Evolutionary conservation across 2,797 vertebrate genomes (phyloP).

Genomic region (Leontopithecus rosalia): DNA sequence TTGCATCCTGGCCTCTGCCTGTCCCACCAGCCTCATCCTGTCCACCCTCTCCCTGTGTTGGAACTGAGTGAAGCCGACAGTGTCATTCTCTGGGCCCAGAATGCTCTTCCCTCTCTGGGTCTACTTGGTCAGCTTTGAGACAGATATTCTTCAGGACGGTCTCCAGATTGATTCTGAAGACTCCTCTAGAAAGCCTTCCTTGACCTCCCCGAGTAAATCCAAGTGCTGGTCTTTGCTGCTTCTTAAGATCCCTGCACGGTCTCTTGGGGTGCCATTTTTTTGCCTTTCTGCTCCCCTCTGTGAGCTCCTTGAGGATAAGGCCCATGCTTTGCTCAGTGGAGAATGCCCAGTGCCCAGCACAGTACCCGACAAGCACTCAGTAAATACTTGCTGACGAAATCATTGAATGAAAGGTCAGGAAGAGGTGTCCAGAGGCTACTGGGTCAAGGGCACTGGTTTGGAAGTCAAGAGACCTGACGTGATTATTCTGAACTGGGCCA

Average conservation of each 20-base stretch:
- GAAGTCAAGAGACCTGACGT: not conserved
- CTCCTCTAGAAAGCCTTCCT: not conserved
- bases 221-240: not conserved
- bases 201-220: not conserved
- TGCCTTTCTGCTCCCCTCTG: too few relatives aligned
- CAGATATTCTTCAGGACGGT: not conserved
- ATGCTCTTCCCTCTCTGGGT: not conserved
- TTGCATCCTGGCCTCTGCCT: not conserved
- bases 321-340: not conserved
- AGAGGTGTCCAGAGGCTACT: not conserved
- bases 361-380: not conserved
- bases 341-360: not conserved
- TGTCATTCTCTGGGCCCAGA: not conserved
- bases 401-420: not conserved
- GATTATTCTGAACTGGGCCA: not conserved
- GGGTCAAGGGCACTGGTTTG: not conserved
- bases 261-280: not conserved
- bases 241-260: not conserved
- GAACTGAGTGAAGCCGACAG: not conserved
- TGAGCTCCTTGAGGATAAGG: not conserved
- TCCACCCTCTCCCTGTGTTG: rapidly evolving
- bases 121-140: not conserved
- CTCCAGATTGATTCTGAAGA: not conserved
- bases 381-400: not conserved
- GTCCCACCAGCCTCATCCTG: not conserved